Conservation (phyloP, 2,797 vertebrate species). For the Carapus acus region DNA sequence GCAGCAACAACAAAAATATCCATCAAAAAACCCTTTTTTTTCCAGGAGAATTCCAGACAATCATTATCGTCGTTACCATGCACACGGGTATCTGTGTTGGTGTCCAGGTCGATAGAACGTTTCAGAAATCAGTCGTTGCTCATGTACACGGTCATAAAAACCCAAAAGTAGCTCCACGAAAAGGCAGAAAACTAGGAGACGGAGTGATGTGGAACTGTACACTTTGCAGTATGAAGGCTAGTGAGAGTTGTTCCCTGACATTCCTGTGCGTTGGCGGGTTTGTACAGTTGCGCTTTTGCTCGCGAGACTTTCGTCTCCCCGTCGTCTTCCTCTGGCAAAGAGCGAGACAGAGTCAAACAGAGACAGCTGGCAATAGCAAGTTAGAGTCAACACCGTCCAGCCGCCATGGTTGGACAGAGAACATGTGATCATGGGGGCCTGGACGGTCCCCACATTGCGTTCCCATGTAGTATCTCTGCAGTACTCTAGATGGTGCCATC, state of each 20-base stretch:
- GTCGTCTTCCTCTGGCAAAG: conserved; percentile 35
- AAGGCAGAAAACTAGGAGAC: conserved; percentile 44
- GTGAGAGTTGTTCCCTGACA: conserved; percentile 59
- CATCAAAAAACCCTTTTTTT: conserved; percentile 42
- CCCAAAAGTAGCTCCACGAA: conserved; percentile 51
- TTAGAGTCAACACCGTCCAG: conserved; percentile 57
- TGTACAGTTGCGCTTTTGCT: conserved; percentile 36
- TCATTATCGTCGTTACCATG: conserved; percentile 57
- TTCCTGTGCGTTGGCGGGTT: conserved; percentile 35
- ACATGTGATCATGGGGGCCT: conserved; percentile 29
- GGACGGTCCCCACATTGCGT: conserved; percentile 31
- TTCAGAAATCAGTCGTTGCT: conserved; percentile 47
- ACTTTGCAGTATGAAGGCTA: conserved; percentile 70
- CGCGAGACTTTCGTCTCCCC: conserved; percentile 27
- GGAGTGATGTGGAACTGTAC: conserved; percentile 59
- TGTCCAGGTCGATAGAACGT: conserved; percentile 63
- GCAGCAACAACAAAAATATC: no score
- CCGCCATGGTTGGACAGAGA: conserved; percentile 40
- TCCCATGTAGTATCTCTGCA: conserved; percentile 20
- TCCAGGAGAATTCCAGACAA: conserved; percentile 38
- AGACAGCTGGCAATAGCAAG: conserved; percentile 53
- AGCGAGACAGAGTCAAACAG: conserved; percentile 49
- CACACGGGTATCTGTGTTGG: conserved; percentile 62
- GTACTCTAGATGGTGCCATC: conserved; percentile 43
- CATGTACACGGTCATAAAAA: conserved; percentile 53